phyloP scores from a whole-genome alignment of 2,113 vertebrate species.

The Etheostoma cragini region DNA sequence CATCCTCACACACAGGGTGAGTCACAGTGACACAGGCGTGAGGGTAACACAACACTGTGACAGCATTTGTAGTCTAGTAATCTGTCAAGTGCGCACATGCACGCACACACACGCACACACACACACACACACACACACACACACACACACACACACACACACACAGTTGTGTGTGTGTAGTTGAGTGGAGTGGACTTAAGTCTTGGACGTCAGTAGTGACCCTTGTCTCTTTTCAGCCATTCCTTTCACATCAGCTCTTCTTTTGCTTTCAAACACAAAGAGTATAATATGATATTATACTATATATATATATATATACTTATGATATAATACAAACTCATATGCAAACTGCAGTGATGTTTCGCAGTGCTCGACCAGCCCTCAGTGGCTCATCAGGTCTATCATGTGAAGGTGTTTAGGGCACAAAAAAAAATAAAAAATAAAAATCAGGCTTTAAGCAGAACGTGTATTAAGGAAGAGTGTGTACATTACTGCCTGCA shows the following conservation, averaged over 20 bases:
- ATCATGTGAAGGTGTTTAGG: slow-evolving; percentile 12
- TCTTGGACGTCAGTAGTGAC: slow-evolving; percentile 55
- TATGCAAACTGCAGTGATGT: neutral
- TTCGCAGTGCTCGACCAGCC: neutral
- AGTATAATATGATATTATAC: neutral
- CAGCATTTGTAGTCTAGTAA: slow-evolving; percentile 62
- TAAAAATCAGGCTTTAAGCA: neutral
- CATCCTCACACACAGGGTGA: slow-evolving; percentile 45
- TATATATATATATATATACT: no score
- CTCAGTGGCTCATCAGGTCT: neutral
- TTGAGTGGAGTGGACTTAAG: slow-evolving; percentile 52
- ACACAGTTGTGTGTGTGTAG: no score
- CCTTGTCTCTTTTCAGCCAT: slow-evolving; percentile 62
- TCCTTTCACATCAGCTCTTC: slow-evolving; percentile 48
- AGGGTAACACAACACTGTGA: slow-evolving; percentile 64
- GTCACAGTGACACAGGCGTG: slow-evolving; percentile 65
- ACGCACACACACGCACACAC: slow-evolving; percentile 10
- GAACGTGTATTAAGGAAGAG: neutral
- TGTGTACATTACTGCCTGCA: neutral
- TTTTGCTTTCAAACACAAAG: neutral
- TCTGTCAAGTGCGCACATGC: slow-evolving; percentile 47
- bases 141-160: slow-evolving; percentile 13
- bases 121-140: slow-evolving; percentile 7
- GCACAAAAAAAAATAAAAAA: neutral
- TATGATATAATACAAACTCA: neutral